Conservation (phyloP, 1,140 invertebrate genomes). For the Drosophila melanogaster region DNA sequence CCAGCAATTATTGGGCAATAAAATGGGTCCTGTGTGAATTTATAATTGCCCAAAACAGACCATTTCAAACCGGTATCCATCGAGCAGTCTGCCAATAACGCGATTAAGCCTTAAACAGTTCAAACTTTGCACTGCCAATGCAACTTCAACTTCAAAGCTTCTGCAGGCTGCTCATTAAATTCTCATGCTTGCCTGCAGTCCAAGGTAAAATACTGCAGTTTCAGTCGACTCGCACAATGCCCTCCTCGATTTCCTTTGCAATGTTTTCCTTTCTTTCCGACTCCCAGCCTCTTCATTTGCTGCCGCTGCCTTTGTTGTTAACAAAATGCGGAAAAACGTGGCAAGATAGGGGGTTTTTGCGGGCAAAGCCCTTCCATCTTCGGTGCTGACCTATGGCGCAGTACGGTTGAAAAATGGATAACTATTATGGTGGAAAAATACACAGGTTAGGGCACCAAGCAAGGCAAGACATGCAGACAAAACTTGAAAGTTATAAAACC, state of each 20-base stretch:
- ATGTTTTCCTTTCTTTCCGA: conserved; percentile 31
- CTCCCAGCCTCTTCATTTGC: conserved; percentile 52
- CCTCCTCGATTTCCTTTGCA: conserved; percentile 15
- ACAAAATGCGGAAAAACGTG: conserved; percentile 38
- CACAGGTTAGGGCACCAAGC: conserved; percentile 14
- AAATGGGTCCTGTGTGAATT: conserved; percentile 7
- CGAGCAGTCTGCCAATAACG: conserved; percentile 32
- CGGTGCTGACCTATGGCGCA: conserved; percentile 19
- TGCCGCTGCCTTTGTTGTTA: conserved; percentile 44
- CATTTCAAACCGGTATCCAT: conserved; percentile 14
- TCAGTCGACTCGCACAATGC: conserved; percentile 44
- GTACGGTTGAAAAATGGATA: conserved; percentile 8
- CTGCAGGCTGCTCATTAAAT: conserved; percentile 52
- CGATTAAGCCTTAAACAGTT: conserved; percentile 47
- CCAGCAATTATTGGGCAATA: conserved; percentile 12
- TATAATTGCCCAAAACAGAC: neutral
- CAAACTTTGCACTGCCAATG: conserved; percentile 2
- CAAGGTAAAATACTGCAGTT: conserved; percentile 48
- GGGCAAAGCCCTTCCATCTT: conserved; percentile 14
- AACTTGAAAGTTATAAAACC: no score
- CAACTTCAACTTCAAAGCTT: conserved; percentile 45
- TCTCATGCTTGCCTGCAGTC: conserved; percentile 62
- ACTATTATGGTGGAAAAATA: conserved; percentile 35
- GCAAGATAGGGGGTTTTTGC: conserved; percentile 1
- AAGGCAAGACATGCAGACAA: conserved; percentile 13